phyloP scores from a whole-genome alignment of 2,888 invertebrate genomes.

The Diadromus collaris region DNA sequence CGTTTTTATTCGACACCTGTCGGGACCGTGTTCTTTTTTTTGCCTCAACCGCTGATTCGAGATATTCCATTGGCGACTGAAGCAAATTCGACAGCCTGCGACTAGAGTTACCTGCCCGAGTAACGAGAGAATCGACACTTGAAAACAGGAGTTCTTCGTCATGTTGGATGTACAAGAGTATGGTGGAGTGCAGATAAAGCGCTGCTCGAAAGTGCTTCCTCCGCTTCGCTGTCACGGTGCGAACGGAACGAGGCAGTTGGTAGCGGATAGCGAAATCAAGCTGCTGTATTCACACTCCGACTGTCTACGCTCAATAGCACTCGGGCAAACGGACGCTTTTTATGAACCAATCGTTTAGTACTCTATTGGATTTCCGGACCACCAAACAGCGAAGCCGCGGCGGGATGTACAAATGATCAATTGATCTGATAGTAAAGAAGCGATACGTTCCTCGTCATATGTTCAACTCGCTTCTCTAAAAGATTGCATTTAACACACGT shows the following conservation, averaged over 20 bases:
- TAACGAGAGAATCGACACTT: background rate
- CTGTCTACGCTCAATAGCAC: background rate
- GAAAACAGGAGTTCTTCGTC: background rate
- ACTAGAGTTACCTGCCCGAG: conserved; percentile 5
- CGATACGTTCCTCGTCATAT: conserved; percentile 1
- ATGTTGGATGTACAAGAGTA: background rate
- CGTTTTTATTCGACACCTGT: conserved; percentile 47
- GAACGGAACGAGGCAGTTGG: background rate
- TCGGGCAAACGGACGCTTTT: background rate
- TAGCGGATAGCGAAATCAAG: background rate
- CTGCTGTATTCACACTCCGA: background rate
- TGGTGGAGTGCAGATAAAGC: background rate
- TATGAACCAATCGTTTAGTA: background rate
- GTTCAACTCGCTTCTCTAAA: background rate
- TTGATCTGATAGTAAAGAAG: background rate
- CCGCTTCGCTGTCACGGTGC: background rate
- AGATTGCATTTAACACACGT: conserved; percentile 49
- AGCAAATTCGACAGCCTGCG: conserved; percentile 14
- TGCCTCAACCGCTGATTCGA: background rate
- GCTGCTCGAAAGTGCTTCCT: background rate
- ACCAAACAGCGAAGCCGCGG: background rate
- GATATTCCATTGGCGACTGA: conserved; percentile 19
- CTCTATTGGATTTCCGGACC: background rate
- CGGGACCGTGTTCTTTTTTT: background rate
- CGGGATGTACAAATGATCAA: background rate